Percentiles rank a stretch among this genome's conserved stretches.
These are phyloP conservation scores for Bryconaethiops microstoma DNA, from an alignment of 2,797 vertebrate species.

Conservation along the genomic window DNA sequence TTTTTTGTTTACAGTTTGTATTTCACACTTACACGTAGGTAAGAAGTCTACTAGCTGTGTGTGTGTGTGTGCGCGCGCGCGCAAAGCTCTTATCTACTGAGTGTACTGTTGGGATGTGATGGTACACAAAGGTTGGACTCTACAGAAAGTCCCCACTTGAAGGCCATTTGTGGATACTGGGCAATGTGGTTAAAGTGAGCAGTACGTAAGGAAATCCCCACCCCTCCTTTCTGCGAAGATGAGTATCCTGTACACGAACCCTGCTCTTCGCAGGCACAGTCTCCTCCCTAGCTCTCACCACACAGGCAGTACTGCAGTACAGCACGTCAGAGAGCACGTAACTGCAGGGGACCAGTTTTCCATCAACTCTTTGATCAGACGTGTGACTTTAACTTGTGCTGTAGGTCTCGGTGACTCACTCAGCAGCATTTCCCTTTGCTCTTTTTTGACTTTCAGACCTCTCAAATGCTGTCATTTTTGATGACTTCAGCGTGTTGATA, in stretches of 20 bases:
- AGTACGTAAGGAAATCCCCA: conserved; percentile 28
- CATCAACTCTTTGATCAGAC: conserved; percentile 27
- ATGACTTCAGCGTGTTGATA: neutral
- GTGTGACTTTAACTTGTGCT: conserved; percentile 14
- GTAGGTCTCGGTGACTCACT: conserved; percentile 29
- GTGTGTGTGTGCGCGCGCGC: neutral
- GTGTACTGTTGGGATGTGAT: neutral
- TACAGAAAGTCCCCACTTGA: conserved; percentile 6
- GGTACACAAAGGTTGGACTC: neutral
- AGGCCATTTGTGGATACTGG: conserved; percentile 11
- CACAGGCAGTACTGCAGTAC: neutral
- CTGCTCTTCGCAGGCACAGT: conserved; percentile 21
- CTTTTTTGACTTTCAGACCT: neutral
- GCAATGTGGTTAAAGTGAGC: conserved; percentile 11
- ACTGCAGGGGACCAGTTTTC: conserved; percentile 17
- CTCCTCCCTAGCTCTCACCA: neutral
- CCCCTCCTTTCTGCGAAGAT: conserved; percentile 16
- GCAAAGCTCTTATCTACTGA: neutral
- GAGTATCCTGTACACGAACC: conserved; percentile 7
- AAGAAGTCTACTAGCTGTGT: neutral
- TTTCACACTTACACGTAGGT: neutral
- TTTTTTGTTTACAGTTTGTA: neutral
- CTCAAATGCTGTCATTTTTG: neutral
- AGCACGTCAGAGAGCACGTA: conserved; percentile 4
- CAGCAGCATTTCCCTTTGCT: conserved; percentile 3